Evolutionary conservation across 2,797 vertebrate species (phyloP).

Genomic region (Valencia hispanica): DNA sequence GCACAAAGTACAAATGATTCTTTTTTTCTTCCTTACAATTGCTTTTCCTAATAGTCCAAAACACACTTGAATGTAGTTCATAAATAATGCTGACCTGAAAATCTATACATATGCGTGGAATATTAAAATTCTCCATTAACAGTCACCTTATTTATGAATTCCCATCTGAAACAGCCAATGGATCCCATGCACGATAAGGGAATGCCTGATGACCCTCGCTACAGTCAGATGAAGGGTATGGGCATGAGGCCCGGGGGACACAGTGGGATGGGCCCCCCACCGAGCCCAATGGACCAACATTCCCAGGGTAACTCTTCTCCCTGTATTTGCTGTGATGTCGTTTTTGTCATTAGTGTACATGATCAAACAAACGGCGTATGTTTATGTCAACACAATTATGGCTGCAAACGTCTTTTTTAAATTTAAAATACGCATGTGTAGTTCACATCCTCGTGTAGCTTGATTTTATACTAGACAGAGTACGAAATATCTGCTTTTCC

Average conservation of each 20-base stretch:
- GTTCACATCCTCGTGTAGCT: background rate
- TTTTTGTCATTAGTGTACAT: background rate
- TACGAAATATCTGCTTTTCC: background rate
- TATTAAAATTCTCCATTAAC: background rate
- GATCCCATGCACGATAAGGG: slow-evolving; percentile 94
- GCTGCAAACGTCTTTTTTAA: background rate
- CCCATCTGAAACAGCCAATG: slow-evolving; percentile 83
- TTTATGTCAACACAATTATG: background rate
- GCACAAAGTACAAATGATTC: slow-evolving; percentile 86
- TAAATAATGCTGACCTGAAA: background rate
- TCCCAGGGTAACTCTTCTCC: slow-evolving; percentile 87
- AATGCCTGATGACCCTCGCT: slow-evolving; percentile 90
- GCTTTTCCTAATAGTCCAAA: background rate
- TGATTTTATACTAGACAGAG: background rate
- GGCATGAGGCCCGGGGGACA: slow-evolving; percentile 87
- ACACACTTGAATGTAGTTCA: background rate
- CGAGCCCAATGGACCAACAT: slow-evolving; percentile 97
- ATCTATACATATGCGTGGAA: background rate
- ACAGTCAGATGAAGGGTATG: slow-evolving; percentile 92
- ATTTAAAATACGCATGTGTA: no score
- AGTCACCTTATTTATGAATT: no score
- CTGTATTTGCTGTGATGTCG: background rate
- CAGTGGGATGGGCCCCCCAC: slow-evolving; percentile 92
- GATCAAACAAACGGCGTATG: background rate
- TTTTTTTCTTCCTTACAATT: rapidly evolving